Evolutionary conservation across 2,113 vertebrate genomes (phyloP), one percentile per base, ranked within the genome.

Genomic region (Rutilus rutilus): DNA sequence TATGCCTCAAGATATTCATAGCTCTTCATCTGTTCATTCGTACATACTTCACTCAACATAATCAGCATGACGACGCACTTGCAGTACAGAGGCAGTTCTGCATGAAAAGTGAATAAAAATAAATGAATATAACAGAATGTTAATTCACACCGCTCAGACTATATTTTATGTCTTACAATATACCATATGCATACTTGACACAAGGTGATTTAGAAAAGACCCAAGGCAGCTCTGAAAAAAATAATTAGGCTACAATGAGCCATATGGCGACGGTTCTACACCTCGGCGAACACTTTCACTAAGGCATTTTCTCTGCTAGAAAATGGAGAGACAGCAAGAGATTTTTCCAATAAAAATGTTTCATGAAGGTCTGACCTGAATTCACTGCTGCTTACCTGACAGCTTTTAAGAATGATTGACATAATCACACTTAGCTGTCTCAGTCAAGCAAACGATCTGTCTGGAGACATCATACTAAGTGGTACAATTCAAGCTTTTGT

Each of bases 361-460:
- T 74, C 8, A 82, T 33, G 14, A 69, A 23, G 19, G 52, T 21
- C 36, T 62, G 36, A 62, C 52, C 69, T 75, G 15, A 75, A 73
- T 27, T 77, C 64, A 25, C 12, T 21, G 7, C 36, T 52, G 45
- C 62, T 83, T 74, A 30, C 73, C 69, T 45, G 78, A 76, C 73
- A 50, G n/a, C 25, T 76, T 42, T 76, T 30, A 54, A 50, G n/a
- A 54, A 54, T 54, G 25, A 52, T 60, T 42, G 42, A 50, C 36
- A 82, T 50, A 52, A 39, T 82, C 83, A 88, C 83, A 85, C 12
- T 59, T 75, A 67, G 80, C 64, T 67, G 62, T 82, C 71, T 71
- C 47, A 45, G 52, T 64, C 52, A 62, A 76, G 77, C 50, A 52
- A 65, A 60, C 62, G 30, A 39, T 83, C 78, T 77, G 74, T 75